A percentile compares a stretch with the other conserved stretches of the same genome.
phyloP scores from a whole-genome alignment of 2,888 invertebrate genomes.

The Panzeria rudis region DNA sequence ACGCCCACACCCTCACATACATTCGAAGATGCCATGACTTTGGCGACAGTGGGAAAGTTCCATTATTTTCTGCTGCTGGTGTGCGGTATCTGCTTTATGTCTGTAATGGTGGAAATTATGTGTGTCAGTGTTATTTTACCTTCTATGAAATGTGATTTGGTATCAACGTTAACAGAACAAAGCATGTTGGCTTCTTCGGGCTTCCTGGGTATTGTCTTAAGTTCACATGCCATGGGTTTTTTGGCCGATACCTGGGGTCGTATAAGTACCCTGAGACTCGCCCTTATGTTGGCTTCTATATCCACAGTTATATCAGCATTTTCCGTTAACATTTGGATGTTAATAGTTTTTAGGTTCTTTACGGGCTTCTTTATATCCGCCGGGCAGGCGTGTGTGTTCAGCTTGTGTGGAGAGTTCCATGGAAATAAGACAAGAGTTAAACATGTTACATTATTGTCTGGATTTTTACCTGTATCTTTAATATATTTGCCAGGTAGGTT shows the following conservation, averaged over 20 bases:
- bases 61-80: conserved; percentile 86
- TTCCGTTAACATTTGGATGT: conserved; percentile 86
- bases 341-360: conserved; percentile 86
- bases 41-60: conserved; percentile 86
- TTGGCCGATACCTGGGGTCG: conserved; percentile 91
- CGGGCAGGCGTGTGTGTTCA: conserved; percentile 85
- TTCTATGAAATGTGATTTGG: conserved; percentile 88
- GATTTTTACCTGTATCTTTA: conserved; percentile 85
- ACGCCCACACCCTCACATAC: conserved; percentile 73
- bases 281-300: conserved; percentile 85
- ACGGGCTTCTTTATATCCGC: conserved; percentile 86
- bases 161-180: conserved; percentile 86
- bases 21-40: conserved; percentile 80
- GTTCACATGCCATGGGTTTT: conserved; percentile 92
- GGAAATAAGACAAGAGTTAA: conserved; percentile 84
- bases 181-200: conserved; percentile 88
- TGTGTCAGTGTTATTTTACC: conserved; percentile 88
- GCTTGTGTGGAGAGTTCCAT: conserved; percentile 86
- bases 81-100: conserved; percentile 87
- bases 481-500: conserved; percentile 85
- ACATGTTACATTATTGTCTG: conserved; percentile 86
- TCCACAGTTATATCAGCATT: conserved; percentile 86
- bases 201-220: conserved; percentile 88
- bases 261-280: conserved; percentile 85
- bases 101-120: conserved; percentile 88